Conservation (phyloP, 1,140 invertebrate species). For the Centruroides vittatus region DNA sequence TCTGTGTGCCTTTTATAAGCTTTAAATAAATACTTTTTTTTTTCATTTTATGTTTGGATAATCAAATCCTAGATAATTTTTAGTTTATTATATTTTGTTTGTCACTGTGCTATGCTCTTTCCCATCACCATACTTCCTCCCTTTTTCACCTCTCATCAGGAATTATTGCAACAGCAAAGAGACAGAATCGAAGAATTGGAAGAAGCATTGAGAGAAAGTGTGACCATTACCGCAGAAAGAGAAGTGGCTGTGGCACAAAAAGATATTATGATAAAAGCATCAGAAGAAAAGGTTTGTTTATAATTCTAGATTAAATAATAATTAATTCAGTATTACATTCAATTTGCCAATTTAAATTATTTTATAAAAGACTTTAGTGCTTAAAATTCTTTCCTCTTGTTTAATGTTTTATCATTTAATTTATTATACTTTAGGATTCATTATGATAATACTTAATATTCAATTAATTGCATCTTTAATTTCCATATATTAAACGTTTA, state of each 20-base stretch:
- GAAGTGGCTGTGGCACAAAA: constrained; percentile 36
- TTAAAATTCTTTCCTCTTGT: no score
- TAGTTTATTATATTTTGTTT: no score
- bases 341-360: no score
- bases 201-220: constrained; percentile 48
- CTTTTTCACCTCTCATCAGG: constrained; percentile 14
- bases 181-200: constrained; percentile 61
- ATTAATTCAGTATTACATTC: background rate
- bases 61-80: no score
- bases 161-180: constrained; percentile 33
- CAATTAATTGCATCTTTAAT: no score
- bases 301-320: background rate
- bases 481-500: no score
- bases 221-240: constrained; percentile 38
- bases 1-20: background rate
- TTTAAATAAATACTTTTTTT: background rate
- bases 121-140: background rate
- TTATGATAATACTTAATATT: no score
- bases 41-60: background rate
- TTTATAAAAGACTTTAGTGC: no score
- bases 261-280: constrained; percentile 45
- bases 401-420: no score
- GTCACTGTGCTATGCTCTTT: no score
- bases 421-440: no score
- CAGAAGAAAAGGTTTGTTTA: constrained; percentile 27